Conservation (phyloP, 2,113 vertebrate species). For the Cyprinodon brontotheroides region DNA sequence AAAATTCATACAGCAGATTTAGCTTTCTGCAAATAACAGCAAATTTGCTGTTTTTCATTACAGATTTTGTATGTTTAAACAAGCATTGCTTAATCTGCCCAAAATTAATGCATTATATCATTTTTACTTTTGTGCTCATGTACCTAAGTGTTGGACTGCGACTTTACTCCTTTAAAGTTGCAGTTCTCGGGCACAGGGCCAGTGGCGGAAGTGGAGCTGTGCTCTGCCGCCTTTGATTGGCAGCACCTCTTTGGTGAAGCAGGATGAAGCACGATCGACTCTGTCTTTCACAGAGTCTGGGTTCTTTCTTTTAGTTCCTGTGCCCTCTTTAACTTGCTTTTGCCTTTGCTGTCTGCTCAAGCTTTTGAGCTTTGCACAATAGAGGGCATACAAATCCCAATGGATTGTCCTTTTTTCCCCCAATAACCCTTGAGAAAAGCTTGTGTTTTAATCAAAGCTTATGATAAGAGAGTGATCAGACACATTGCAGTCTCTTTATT, state of each 20-base stretch:
- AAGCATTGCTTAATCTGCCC: background rate
- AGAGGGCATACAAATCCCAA: slow-evolving; percentile 61
- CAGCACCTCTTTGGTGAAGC: slow-evolving; percentile 45
- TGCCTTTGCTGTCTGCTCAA: slow-evolving; percentile 32
- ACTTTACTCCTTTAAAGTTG: slow-evolving; percentile 8
- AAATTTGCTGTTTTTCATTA: background rate
- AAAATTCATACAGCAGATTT: background rate
- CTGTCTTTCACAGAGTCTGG: slow-evolving; percentile 24
- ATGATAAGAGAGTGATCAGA: background rate
- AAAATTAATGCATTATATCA: slow-evolving; percentile 7
- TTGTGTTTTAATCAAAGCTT: slow-evolving; percentile 38
- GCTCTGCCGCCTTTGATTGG: slow-evolving; percentile 64
- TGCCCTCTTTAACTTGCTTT: slow-evolving; percentile 30
- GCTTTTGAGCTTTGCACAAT: slow-evolving; percentile 50
- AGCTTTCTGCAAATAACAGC: background rate
- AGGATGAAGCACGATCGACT: slow-evolving; percentile 51
- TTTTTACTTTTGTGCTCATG: slow-evolving; percentile 1
- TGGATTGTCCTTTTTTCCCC: background rate
- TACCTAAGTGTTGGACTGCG: slow-evolving; percentile 14
- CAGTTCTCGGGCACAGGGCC: slow-evolving; percentile 41
- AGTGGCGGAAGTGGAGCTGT: slow-evolving; percentile 56
- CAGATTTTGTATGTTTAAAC: background rate
- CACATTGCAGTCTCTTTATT: background rate
- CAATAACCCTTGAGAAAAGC: slow-evolving; percentile 53
- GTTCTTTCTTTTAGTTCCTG: slow-evolving; percentile 26